Evolutionary conservation across 1,140 invertebrate genomes (phyloP), one percentile per base, ranked within the genome.

Genomic region (Sycophila sp.): DNA sequence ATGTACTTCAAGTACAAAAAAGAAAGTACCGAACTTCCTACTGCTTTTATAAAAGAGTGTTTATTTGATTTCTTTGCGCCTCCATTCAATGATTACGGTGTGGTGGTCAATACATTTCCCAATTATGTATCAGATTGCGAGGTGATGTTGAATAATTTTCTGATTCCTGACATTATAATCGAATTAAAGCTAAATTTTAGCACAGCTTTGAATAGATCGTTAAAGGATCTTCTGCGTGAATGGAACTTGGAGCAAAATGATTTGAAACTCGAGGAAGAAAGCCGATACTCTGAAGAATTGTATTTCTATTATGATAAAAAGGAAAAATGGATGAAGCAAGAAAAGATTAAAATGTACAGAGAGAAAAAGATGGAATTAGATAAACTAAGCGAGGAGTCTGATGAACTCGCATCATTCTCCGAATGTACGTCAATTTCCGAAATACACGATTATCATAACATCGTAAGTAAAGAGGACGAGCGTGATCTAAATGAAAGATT

Each of bases 71-170:
- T 86, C 64, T 87, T 86, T 74, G 65, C 86, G 47, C 71, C 83
- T 47, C 86, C 87, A 4, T 87, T 80, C 76, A 75, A 71, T 47
- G 67, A 58, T n/a, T 78, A 68, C 28, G 88, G 88, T 22, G 78
- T 89, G 73, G 80, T 89, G n/a, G 72, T 91, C 30, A 87, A 90
- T 76, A 87, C 85, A 51, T 90, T 88, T 80, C 89, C 89, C 13
- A 86, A 83, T 73, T 77, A 83, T 34, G 73, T 81, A 10, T 73
- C 74, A 58, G 88, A 90, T 78, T 74, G 87, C 8, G 82, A 88
- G 53, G 78, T 83, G 26, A 88, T 89, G 82, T 36, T 85, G 19
- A 42, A 79, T 22, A 73, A 81, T 72, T 87, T 78, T 76, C 75
- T 84, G 28, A 85, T 90, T 30, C 89, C 89, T 11, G 88, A 91